Conservation (phyloP, 2,888 invertebrate species). For the Parelbella ahira region DNA sequence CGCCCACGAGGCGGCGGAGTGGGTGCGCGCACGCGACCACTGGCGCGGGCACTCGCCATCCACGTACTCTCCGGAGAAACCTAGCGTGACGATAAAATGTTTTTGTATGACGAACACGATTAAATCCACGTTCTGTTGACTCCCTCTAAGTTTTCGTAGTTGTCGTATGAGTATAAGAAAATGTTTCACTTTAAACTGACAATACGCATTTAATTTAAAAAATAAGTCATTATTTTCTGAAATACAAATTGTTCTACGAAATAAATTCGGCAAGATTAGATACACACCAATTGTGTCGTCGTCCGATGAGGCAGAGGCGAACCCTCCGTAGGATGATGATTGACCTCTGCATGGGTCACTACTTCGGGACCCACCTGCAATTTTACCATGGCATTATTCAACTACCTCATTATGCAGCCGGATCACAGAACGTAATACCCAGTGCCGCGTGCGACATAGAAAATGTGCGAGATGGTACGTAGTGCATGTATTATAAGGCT, state of each 20-base stretch:
- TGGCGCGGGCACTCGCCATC: constrained; percentile 66
- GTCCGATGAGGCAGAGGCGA: constrained; percentile 81
- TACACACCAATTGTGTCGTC: constrained; percentile 78
- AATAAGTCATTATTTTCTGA: no score
- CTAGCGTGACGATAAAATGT: constrained; percentile 35
- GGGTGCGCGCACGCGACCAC: constrained; percentile 71
- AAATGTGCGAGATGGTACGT: constrained; percentile 5
- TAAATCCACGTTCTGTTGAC: no score
- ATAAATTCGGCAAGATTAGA: no score
- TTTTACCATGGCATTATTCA: constrained; percentile 21
- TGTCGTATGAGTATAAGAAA: no score
- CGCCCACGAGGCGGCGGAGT: constrained; percentile 72
- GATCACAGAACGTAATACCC: neutral
- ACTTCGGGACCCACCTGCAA: constrained; percentile 63
- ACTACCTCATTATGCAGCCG: no score
- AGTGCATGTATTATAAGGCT: constrained; percentile 7
- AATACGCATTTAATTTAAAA: no score
- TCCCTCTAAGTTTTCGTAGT: no score
- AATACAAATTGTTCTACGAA: no score
- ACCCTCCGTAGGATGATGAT: constrained; percentile 80
- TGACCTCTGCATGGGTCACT: constrained; percentile 80
- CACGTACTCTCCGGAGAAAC: constrained; percentile 78
- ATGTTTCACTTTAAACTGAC: no score
- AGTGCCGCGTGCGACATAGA: constrained; percentile 12
- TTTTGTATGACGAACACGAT: neutral